phyloP scores from a whole-genome alignment of 92 coral and sea anemone genomes.

The Porites evermanni region DNA sequence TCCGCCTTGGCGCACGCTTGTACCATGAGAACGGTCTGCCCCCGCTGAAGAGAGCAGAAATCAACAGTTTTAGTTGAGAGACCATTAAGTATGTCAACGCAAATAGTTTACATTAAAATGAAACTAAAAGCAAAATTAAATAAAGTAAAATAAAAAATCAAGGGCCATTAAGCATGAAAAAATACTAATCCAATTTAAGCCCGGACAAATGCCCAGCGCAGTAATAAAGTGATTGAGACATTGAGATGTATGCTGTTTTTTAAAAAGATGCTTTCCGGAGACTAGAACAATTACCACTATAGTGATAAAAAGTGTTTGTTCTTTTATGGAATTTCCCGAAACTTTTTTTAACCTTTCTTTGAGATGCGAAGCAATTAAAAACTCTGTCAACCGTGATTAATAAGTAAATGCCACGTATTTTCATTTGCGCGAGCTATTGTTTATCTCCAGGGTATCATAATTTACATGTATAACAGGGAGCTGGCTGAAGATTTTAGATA shows the following conservation, averaged over 20 bases:
- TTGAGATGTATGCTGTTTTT: neutral
- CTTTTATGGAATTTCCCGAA: neutral
- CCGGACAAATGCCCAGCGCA: neutral
- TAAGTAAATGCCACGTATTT: slow-evolving; percentile 13
- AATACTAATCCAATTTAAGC: slow-evolving; percentile 32
- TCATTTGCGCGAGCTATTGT: slow-evolving; percentile 3
- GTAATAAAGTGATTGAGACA: neutral
- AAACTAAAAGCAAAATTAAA: slow-evolving; percentile 2
- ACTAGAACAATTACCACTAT: too few relatives aligned
- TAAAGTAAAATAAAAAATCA: slow-evolving; percentile 1
- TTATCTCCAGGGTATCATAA: slow-evolving; percentile 8
- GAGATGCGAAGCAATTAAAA: neutral
- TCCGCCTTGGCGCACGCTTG: too few relatives aligned
- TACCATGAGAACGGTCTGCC: too few relatives aligned
- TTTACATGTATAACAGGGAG: slow-evolving; percentile 12
- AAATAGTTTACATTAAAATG: neutral
- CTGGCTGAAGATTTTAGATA: neutral
- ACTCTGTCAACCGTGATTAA: slow-evolving; percentile 17
- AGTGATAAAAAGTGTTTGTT: too few relatives aligned
- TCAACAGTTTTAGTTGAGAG: too few relatives aligned
- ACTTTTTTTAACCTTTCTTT: neutral
- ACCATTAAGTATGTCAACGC: neutral
- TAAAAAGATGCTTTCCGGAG: neutral
- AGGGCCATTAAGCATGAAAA: slow-evolving; percentile 9
- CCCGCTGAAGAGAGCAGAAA: too few relatives aligned